Percentiles rank a stretch among this genome's conserved stretches.
Evolutionary conservation across 2,113 vertebrate genomes (phyloP).

Genomic region (Scomber colias): DNA sequence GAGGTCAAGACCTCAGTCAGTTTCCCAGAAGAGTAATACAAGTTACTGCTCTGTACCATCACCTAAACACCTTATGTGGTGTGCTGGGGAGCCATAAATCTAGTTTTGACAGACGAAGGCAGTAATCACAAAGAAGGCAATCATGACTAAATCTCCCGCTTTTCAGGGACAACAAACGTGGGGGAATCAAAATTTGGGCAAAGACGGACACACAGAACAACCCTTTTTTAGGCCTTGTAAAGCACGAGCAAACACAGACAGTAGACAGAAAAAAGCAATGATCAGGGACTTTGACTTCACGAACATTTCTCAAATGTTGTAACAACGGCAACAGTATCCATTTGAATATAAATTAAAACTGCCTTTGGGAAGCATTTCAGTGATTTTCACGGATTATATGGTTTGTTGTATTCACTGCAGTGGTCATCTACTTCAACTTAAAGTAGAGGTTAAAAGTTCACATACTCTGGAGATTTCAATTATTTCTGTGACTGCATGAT

Average conservation of each 20-base stretch:
- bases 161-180: not conserved
- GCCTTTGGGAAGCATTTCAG: too few species aligned
- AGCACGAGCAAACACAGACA: not conserved
- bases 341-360: not conserved
- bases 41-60: not conserved
- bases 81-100: slow-evolving; percentile 9
- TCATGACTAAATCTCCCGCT: not conserved
- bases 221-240: too few species aligned
- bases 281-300: too few species aligned
- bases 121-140: not conserved
- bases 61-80: not conserved
- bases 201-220: not conserved
- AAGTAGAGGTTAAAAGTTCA: not conserved
- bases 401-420: not conserved
- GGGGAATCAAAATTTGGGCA: not conserved
- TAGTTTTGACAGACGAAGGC: slow-evolving; percentile 14
- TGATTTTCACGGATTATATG: too few species aligned
- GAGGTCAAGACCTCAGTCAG: slow-evolving; percentile 44
- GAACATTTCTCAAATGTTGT: too few species aligned
- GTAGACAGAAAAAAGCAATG: not conserved
- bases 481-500: slow-evolving; percentile 2
- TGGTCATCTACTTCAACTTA: not conserved
- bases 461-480: not conserved
- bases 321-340: too few species aligned
- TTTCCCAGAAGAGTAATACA: not conserved